A percentile compares a stretch with the other conserved stretches of the same genome.
Conservation (phyloP, 2,888 invertebrate genomes). For the Pandemis heparana region DNA sequence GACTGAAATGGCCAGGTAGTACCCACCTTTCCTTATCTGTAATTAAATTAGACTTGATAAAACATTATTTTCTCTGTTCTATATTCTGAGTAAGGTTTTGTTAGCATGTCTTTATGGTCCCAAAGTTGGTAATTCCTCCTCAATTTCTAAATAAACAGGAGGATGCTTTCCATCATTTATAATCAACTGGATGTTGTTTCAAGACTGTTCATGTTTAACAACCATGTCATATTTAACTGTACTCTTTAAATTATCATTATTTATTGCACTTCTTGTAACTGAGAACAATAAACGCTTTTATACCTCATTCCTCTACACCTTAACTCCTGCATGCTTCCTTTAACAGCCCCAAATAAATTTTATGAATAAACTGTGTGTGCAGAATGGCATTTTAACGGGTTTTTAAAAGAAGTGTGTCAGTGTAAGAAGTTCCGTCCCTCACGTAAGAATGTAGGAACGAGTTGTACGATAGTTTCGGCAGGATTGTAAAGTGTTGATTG, state of each 20-base stretch:
- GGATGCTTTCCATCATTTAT: constrained; percentile 32
- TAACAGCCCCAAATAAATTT: constrained; percentile 76
- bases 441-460: constrained; percentile 48
- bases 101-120: not conserved
- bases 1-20: not conserved
- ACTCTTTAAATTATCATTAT: constrained; percentile 30
- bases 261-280: constrained; percentile 39
- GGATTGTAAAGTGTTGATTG: constrained; percentile 77
- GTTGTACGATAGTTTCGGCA: constrained; percentile 45
- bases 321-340: constrained; percentile 84
- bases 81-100: not conserved
- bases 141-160: constrained; percentile 29
- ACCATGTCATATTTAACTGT: constrained; percentile 27
- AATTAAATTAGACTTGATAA: not conserved
- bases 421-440: constrained; percentile 56
- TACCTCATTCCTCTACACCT: constrained; percentile 53
- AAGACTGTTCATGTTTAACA: constrained; percentile 35
- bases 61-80: not conserved
- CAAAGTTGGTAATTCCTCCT: not conserved
- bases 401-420: constrained; percentile 84
- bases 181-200: constrained; percentile 30
- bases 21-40: not conserved
- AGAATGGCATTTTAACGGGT: constrained; percentile 83
- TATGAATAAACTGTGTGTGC: constrained; percentile 78
- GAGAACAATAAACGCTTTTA: constrained; percentile 45